phyloP scores from a whole-genome alignment of 2,113 vertebrate species.

The Ciconia stormi region DNA sequence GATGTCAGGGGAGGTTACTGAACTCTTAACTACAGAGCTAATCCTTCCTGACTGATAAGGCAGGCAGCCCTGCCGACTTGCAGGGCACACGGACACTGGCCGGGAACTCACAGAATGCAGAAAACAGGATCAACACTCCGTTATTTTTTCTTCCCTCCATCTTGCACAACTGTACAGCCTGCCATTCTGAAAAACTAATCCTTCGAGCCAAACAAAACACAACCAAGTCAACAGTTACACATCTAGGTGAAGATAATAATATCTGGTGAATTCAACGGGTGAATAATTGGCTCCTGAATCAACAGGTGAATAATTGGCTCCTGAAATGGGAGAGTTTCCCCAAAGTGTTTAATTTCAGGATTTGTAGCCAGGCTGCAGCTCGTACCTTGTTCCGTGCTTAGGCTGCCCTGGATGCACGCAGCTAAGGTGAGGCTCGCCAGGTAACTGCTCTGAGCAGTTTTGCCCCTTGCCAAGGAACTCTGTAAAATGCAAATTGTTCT shows the following conservation, averaged over 20 bases:
- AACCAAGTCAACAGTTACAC: not conserved
- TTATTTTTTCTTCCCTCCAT: not conserved
- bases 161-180: not conserved
- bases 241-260: not conserved
- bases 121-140: not conserved
- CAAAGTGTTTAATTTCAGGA: not conserved
- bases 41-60: not conserved
- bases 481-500: not conserved
- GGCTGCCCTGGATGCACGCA: not conserved
- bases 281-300: not conserved
- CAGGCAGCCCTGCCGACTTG: not conserved
- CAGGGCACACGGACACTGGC: accelerated
- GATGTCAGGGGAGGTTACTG: not conserved
- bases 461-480: not conserved
- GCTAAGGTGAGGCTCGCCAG: not conserved
- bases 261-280: not conserved
- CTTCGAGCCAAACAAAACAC: not conserved
- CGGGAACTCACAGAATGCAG: not conserved
- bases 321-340: not conserved
- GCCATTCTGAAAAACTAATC: not conserved
- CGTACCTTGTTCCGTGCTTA: accelerated
- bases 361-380: not conserved
- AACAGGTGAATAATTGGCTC: not conserved
- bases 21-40: not conserved
- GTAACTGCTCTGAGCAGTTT: not conserved